Evolutionary conservation across 2,888 invertebrate genomes (phyloP), one percentile per base, ranked within the genome.

Genomic region (Tetheella fluctuosa): DNA sequence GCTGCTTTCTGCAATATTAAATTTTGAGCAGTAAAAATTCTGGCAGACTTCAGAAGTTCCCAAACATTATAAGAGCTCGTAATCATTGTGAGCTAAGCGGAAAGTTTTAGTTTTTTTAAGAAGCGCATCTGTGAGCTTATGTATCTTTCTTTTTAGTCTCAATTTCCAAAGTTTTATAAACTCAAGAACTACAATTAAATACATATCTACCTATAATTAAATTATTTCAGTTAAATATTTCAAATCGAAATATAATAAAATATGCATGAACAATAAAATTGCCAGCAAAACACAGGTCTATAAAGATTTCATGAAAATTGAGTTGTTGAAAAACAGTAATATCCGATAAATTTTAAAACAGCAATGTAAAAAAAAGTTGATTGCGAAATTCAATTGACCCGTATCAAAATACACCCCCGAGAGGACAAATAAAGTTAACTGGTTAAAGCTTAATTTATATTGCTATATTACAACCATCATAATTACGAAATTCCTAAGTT

Each of bases 341-440:
- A 48, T 48, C 48, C 48, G 20, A n/a, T 20, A 48, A 48, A 48
- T 48, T 48, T 48, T 48, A 20, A 48, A 15, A 42, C 17, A 15
- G 30, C 34, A 34, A 55, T 20, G 55, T 23, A 55, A 55, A 23
- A 55, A 55, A 55, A 55, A 34, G 10, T 55, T 34, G 34, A 34
- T 53, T 34, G 55, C 23, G 20, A 20, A 55, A 55, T 55, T 55
- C 55, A 55, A 55, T 55, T 34, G 34, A 34, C 20, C 55, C 34
- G n/a, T 55, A 37, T 55, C 34, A 34, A 13, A 55, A 37, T 34
- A 34, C 23, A 23, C 34, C 15, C 34, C 28, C 12, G 13, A 20
- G 55, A 55, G 54, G 54, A 28, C 20, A 20, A 17, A 34, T 10
- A 15, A 37, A 8, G n/a, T 17, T 34, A 37, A 37, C 37, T 23